A percentile compares a stretch with the other conserved stretches of the same genome.
Conservation (phyloP, 1,140 invertebrate species). For the Drosophila prosaltans region DNA sequence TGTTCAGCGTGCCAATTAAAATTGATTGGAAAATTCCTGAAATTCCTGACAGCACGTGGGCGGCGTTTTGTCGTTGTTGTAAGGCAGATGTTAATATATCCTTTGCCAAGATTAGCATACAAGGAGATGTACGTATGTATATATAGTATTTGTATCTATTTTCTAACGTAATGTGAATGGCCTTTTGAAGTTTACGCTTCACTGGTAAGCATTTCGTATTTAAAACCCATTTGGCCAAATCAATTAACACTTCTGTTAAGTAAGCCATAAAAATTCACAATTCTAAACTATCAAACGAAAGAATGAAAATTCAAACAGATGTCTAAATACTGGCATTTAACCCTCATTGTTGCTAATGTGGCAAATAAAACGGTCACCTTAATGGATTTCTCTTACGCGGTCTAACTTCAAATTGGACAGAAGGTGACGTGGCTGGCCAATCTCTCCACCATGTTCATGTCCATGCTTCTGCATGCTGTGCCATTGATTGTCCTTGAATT, state of each 20-base stretch:
- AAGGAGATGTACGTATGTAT: neutral
- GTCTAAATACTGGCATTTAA: conserved; percentile 78
- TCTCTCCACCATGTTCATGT: conserved; percentile 1
- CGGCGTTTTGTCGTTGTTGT: conserved; percentile 20
- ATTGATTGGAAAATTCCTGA: conserved; percentile 82
- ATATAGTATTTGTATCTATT: neutral
- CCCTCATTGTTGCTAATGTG: conserved; percentile 72
- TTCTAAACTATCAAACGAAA: conserved; percentile 30
- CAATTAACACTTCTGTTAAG: conserved; percentile 76
- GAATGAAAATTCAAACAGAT: conserved; percentile 67
- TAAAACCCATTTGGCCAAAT: conserved; percentile 18
- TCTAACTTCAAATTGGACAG: conserved; percentile 78
- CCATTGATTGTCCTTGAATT: conserved; percentile 78
- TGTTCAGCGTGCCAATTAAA: conserved; percentile 81
- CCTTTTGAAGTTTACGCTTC: conserved; percentile 52
- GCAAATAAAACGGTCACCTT: conserved; percentile 79
- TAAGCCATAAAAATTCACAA: conserved; percentile 48
- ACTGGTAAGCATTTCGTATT: conserved; percentile 23
- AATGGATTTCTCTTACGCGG: conserved; percentile 79
- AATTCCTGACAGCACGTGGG: conserved; percentile 73
- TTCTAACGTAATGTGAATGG: conserved; percentile 13
- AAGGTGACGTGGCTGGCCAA: conserved; percentile 49
- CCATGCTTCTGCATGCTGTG: conserved; percentile 55
- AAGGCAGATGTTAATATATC: conserved; percentile 39
- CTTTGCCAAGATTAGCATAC: conserved; percentile 61